A percentile compares a stretch with the other conserved stretches of the same genome.
Conservation (phyloP, 1,140 invertebrate genomes). For the Prorops nasuta region DNA sequence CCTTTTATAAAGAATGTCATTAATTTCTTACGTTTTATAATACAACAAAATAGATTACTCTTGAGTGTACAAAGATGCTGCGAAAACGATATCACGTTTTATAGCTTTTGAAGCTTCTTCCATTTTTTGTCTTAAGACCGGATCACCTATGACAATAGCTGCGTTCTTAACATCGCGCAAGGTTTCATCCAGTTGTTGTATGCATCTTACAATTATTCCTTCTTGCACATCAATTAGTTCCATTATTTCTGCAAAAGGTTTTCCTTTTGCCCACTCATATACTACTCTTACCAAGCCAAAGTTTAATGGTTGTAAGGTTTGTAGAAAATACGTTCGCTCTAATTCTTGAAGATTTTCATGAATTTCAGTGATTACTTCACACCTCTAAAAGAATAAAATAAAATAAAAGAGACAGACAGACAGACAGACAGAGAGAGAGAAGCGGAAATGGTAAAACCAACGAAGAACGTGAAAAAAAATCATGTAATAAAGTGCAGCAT, state of each 20-base stretch:
- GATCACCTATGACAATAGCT: conserved; percentile 89
- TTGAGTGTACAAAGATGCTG: conserved; percentile 91
- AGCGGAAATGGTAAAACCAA: no score
- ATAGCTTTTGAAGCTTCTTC: conserved; percentile 90
- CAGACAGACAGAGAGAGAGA: no score
- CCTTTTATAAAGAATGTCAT: conserved; percentile 10
- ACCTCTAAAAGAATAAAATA: conserved; percentile 19
- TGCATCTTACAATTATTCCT: conserved; percentile 96
- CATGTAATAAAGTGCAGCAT: no score
- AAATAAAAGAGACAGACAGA: no score
- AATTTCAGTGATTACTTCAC: conserved; percentile 35
- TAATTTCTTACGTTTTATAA: no score
- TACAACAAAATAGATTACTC: conserved; percentile 8
- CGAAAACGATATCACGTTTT: conserved; percentile 97
- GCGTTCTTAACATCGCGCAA: conserved; percentile 90
- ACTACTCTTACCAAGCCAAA: conserved; percentile 92
- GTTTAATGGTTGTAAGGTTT: conserved; percentile 69
- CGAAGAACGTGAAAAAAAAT: no score
- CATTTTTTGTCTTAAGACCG: conserved; percentile 89
- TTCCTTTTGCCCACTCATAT: conserved; percentile 90
- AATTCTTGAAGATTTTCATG: conserved; percentile 35
- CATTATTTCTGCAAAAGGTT: conserved; percentile 92
- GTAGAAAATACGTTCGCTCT: conserved; percentile 38
- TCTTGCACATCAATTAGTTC: conserved; percentile 92
- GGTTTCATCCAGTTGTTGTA: conserved; percentile 94